Evolutionary conservation across 2,797 vertebrate genomes (phyloP).

Genomic region (Lateolabrax maculatus): DNA sequence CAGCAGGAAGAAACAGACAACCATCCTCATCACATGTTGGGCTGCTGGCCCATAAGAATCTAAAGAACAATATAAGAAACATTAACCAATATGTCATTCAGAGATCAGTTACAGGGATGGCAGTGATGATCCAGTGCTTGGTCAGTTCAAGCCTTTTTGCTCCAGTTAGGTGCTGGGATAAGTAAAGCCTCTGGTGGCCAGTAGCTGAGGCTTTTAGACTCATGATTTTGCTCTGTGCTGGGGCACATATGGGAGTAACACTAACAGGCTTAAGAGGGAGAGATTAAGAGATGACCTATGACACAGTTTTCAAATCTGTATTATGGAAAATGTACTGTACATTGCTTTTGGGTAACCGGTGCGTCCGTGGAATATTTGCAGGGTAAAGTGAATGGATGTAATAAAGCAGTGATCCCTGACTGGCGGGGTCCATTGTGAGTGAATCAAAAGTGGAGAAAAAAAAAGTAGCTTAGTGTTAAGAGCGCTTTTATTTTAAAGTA

Average conservation of each 20-base stretch:
- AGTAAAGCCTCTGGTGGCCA: not conserved
- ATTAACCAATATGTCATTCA: not conserved
- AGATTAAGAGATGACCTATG: not conserved
- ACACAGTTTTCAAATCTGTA: not conserved
- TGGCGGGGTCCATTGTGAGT: not conserved
- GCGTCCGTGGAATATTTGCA: not conserved
- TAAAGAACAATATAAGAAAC: too few relatives aligned
- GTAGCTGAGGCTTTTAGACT: not conserved
- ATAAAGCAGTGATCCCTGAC: slow-evolving; percentile 5
- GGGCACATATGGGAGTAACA: not conserved
- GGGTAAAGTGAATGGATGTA: not conserved
- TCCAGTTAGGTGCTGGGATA: not conserved
- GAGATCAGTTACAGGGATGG: not conserved
- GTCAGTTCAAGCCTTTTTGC: not conserved
- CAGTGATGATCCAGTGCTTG: not conserved
- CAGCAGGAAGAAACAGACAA: slow-evolving; percentile 16
- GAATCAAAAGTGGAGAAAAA: slow-evolving; percentile 10
- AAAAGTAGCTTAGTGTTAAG: not conserved
- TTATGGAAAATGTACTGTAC: not conserved
- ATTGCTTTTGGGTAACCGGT: not conserved
- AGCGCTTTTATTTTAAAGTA: slow-evolving; percentile 30
- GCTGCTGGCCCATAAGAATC: not conserved
- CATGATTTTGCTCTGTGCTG: not conserved
- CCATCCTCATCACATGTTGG: slow-evolving; percentile 8
- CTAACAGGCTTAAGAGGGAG: not conserved